phyloP scores from a whole-genome alignment of 2,888 invertebrate genomes.

The Ichneumon xanthorius region DNA sequence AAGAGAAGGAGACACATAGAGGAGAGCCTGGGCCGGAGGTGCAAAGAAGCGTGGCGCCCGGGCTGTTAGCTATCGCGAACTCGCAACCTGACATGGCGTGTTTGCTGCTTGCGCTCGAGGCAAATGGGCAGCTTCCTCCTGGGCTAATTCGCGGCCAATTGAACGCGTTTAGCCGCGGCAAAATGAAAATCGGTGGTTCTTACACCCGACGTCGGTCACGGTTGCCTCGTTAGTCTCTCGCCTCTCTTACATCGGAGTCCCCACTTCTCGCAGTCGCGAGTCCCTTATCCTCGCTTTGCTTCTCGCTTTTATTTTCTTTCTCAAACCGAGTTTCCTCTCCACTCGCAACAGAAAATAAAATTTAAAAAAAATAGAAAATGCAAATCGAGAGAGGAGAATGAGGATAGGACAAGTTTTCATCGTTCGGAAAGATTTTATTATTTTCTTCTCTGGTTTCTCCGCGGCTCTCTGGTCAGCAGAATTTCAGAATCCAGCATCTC shows the following conservation, averaged over 20 bases:
- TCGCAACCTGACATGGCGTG: constrained; percentile 70
- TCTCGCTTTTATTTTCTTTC: background rate
- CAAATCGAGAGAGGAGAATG: background rate
- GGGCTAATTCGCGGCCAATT: constrained; percentile 71
- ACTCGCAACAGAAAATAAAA: background rate
- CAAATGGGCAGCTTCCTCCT: constrained; percentile 76
- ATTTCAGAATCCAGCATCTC: constrained; percentile 49
- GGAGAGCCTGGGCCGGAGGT: constrained; percentile 50
- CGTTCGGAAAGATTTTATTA: constrained; percentile 13
- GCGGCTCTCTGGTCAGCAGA: constrained; percentile 50
- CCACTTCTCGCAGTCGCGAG: background rate
- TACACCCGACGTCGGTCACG: constrained; percentile 66
- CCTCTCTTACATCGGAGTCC: background rate
- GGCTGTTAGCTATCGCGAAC: constrained; percentile 59
- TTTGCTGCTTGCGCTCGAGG: constrained; percentile 69
- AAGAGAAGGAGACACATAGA: constrained; percentile 23
- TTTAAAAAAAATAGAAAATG: constrained; percentile 24
- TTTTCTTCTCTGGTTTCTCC: constrained; percentile 19
- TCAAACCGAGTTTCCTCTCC: background rate
- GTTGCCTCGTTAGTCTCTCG: constrained; percentile 61
- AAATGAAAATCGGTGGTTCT: constrained; percentile 72
- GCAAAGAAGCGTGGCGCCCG: constrained; percentile 73
- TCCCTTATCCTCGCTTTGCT: constrained; percentile 27
- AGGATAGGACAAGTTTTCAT: constrained; percentile 2
- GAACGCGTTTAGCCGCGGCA: constrained; percentile 66